Percentiles rank a stretch among this genome's conserved stretches.
Evolutionary conservation across 2,113 vertebrate genomes (phyloP).

Genomic region (Corydoras sp.): DNA sequence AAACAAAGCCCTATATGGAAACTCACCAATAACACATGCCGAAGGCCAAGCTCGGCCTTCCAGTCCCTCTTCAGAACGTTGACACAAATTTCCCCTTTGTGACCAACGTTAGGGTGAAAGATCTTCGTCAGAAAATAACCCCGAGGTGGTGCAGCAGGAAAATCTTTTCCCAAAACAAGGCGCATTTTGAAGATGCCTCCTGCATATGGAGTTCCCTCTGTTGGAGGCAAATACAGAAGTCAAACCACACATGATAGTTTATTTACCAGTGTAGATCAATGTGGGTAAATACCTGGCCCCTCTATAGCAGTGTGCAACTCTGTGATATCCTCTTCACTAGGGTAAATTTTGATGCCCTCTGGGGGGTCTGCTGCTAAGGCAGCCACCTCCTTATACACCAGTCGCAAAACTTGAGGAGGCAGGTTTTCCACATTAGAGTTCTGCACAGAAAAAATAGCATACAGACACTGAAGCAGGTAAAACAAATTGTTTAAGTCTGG

Average conservation of each 20-base stretch:
- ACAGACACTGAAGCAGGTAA: too few species aligned
- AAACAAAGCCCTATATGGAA: background rate
- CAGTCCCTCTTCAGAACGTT: conserved; percentile 89
- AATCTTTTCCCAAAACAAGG: conserved; percentile 87
- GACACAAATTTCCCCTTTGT: conserved; percentile 89
- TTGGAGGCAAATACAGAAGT: conserved; percentile 35
- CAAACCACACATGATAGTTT: too few species aligned
- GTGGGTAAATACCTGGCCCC: conserved; percentile 73
- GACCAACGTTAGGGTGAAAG: conserved; percentile 88
- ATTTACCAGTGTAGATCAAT: background rate
- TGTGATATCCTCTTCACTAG: conserved; percentile 88
- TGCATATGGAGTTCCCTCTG: conserved; percentile 87
- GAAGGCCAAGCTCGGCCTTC: conserved; percentile 86
- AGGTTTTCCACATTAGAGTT: conserved; percentile 93
- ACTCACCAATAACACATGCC: conserved; percentile 84
- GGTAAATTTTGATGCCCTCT: conserved; percentile 87
- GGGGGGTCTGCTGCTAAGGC: conserved; percentile 82
- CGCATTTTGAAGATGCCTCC: conserved; percentile 90
- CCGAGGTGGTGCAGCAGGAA: conserved; percentile 85
- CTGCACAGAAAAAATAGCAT: conserved; percentile 48
- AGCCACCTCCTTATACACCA: conserved; percentile 89
- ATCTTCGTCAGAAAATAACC: conserved; percentile 93
- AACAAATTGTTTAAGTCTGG: too few species aligned
- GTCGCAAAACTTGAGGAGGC: conserved; percentile 85
- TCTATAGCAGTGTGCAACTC: conserved; percentile 88